A percentile compares a stretch with the other conserved stretches of the same genome.
Conservation (phyloP, 2,113 vertebrate genomes). For the Serinus canaria region DNA sequence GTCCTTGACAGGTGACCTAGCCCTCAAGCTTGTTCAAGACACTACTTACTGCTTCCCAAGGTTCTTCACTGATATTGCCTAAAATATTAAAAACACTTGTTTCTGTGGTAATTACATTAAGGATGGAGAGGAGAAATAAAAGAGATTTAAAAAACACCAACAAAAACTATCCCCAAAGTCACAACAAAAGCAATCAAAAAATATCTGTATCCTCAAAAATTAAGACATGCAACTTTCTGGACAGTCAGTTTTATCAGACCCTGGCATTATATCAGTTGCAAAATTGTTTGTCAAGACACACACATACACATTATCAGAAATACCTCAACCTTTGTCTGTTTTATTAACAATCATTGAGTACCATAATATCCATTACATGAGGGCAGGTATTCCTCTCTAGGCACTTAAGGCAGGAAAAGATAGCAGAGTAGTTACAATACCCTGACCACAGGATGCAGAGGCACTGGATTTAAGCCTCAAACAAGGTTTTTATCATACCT, state of each 20-base stretch:
- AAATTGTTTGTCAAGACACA: not conserved
- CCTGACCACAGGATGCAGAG: not conserved
- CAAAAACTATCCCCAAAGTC: not conserved
- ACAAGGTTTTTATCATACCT: not conserved
- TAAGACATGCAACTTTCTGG: not conserved
- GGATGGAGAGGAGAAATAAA: not conserved
- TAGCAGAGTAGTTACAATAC: not conserved
- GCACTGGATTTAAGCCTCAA: not conserved
- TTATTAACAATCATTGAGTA: not conserved
- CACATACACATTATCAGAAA: not conserved
- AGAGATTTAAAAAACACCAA: fast-evolving
- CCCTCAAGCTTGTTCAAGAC: not conserved
- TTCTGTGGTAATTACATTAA: not conserved
- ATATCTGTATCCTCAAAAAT: not conserved
- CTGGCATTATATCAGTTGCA: not conserved
- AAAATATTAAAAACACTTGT: not conserved
- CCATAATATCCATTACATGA: not conserved
- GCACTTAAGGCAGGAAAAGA: not conserved
- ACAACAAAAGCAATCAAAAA: not conserved
- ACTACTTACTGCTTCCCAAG: conserved; percentile 6
- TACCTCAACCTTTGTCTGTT: not conserved
- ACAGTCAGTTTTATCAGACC: not conserved
- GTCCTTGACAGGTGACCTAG: conserved; percentile 8
- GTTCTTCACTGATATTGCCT: not conserved
- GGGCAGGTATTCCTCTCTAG: not conserved